Base-by-base conservation (phyloP, 2,888 invertebrate species). In the Drosophila kuntzei region DNA sequence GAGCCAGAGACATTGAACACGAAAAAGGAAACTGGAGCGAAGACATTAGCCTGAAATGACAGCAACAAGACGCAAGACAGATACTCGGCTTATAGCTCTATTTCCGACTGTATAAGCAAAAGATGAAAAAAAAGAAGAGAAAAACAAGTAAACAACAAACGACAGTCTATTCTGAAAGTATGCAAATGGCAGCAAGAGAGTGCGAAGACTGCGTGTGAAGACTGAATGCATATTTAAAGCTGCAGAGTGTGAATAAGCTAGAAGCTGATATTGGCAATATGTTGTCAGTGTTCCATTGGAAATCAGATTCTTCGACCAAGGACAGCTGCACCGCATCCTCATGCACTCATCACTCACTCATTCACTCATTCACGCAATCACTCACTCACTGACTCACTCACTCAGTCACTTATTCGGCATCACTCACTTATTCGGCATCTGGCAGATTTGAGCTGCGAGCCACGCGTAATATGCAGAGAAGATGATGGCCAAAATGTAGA, bases 11-110 rank as follows among this genome's bases (percentile, higher is more conserved):
- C 84, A 83, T 80, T 80, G 84, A 86, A 83, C 87, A 86, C 77
- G 77, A 84, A 87, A 87, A 80, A 71, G 82, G 83, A 87, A 87
- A 85, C 83, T 77, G 71, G 86, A 87, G 79, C 86, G 83, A 82
- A 87, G 80, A 85, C 87, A 85, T 85, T 85, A 85, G 87, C 86
- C 79, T 75, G 71, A 73, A 82, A 80, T 87, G 85, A 85, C 85
- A 82, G 87, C 83, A 80, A 73, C 85, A 87, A 80, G 87, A 87
- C 73, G 74, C 86, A 74, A 77, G 83, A 80, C 67, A 82, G 83
- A 82, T 86, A 85, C 75, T 77, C 73, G 75, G 68, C 72, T 85
- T 76, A 73, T 68, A 73, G 71, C 71, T 81, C 59, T 50, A 65
- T 77, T 65, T 71, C 51, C 74, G 44, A 54, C 75, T 53, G 58